Conservation (phyloP, 53 echinoderm and acorn worm species). For the Echinometra lucunter region DNA sequence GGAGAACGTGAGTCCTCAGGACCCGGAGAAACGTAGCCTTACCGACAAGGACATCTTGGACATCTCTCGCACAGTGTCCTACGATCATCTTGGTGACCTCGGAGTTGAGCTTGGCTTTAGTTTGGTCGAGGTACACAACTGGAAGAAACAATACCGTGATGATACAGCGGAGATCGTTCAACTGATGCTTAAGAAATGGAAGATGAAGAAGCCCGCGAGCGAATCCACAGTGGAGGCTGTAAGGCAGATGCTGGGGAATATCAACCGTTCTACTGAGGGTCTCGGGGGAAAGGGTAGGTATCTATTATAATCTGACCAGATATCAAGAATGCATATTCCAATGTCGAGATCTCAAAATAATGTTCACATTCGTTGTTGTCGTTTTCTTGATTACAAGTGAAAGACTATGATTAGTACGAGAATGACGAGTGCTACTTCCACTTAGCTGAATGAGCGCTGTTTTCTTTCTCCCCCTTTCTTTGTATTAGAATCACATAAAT, state of each 20-base stretch:
- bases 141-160: constrained; percentile 18
- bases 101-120: background rate
- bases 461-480: background rate
- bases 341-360: too few species aligned
- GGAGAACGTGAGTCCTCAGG: background rate
- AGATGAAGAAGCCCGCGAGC: background rate
- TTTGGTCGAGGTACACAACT: background rate
- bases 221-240: background rate
- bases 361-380: too few species aligned
- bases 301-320: background rate
- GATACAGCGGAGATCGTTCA: background rate
- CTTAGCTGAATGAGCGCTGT: background rate
- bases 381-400: too few species aligned
- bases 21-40: background rate
- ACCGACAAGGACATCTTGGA: constrained; percentile 16
- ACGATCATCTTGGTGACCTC: constrained; percentile 2
- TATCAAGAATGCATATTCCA: too few species aligned
- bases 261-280: background rate
- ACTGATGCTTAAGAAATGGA: background rate
- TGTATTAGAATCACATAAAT: background rate
- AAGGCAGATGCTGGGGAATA: background rate
- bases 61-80: background rate
- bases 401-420: too few species aligned
- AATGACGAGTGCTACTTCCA: background rate
- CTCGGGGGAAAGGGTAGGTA: background rate